phyloP scores from a whole-genome alignment of 2,797 vertebrate species.

The Spinus olivaceus region DNA sequence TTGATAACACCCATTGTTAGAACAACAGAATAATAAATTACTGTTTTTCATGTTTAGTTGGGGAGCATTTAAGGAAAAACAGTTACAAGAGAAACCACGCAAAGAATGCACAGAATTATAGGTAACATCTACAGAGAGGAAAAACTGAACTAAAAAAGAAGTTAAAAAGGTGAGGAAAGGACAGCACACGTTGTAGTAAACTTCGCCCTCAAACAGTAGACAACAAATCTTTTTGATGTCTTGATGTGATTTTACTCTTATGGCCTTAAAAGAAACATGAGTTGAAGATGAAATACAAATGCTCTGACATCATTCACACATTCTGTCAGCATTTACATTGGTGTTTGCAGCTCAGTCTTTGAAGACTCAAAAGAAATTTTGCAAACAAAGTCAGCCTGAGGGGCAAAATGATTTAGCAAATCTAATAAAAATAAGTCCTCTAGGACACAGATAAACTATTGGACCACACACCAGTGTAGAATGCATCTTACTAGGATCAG shows the following conservation, averaged over 20 bases:
- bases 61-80: neutral
- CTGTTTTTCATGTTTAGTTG: neutral
- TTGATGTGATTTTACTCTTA: neutral
- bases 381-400: neutral
- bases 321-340: neutral
- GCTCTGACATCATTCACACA: neutral
- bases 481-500: neutral
- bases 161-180: neutral
- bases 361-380: neutral
- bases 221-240: neutral
- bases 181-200: neutral
- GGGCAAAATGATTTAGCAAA: neutral
- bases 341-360: neutral
- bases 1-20: neutral
- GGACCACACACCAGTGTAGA: neutral
- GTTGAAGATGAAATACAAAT: neutral
- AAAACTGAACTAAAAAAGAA: neutral
- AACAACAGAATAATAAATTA: neutral
- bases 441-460: conserved; percentile 23
- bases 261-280: neutral
- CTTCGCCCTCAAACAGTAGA: neutral
- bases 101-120: neutral
- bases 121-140: neutral
- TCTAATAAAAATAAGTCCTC: neutral
- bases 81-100: neutral